phyloP scores from a whole-genome alignment of 1,140 invertebrate species.

The Atta cephalotes region DNA sequence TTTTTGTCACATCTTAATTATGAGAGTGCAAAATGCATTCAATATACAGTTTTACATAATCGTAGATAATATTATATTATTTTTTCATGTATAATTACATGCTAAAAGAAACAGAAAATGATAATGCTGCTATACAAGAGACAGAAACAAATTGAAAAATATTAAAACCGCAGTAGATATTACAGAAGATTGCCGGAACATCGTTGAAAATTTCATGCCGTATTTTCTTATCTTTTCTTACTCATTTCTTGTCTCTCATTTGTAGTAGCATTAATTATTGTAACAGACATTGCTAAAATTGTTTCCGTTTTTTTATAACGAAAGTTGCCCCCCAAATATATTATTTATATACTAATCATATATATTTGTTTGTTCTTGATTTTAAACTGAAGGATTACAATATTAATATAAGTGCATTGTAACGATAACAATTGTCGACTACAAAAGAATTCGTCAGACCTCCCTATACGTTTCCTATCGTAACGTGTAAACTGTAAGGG shows the following conservation, averaged over 20 bases:
- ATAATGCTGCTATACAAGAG: constrained; percentile 2
- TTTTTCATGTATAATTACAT: background rate
- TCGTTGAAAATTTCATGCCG: background rate
- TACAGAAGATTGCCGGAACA: background rate
- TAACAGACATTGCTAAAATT: background rate
- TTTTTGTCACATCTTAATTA: constrained; percentile 11
- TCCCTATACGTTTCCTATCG: background rate
- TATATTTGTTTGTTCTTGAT: background rate
- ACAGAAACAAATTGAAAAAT: background rate
- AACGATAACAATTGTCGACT: constrained; percentile 5
- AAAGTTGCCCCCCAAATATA: background rate
- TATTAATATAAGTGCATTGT: background rate
- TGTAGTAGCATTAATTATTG: background rate
- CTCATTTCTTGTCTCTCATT: background rate
- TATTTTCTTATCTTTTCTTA: background rate
- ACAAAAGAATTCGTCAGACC: constrained; percentile 32
- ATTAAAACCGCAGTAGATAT: background rate
- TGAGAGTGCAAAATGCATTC: background rate
- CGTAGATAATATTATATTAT: background rate
- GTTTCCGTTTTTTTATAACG: background rate
- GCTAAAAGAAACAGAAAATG: background rate
- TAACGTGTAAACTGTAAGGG: constrained; percentile 36
- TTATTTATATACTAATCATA: background rate
- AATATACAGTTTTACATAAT: background rate
- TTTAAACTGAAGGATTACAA: background rate